Base-by-base conservation (phyloP, 92 coral and sea anemone genomes). In the Plumapathes pennacea region DNA sequence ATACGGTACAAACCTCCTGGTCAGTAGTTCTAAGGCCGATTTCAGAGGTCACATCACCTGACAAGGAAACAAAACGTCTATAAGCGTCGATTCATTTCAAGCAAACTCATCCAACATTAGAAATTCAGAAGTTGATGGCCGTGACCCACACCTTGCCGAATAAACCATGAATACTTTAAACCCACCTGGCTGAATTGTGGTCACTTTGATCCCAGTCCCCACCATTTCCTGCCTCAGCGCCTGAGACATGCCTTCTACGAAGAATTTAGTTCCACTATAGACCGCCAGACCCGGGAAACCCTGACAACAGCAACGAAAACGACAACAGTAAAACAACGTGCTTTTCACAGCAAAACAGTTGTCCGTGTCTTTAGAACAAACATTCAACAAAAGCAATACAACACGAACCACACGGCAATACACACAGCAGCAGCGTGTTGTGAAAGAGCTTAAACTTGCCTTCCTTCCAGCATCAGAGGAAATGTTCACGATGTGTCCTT, bases 101-200 rank as follows among this genome's bases (percentile, higher is more conserved):
- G n/a, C n/a, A n/a, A n/a, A n/a, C n/a, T n/a, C n/a, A n/a, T n/a
- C n/a, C n/a, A n/a, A n/a, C n/a, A n/a, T n/a, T n/a, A n/a, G n/a
- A n/a, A n/a, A n/a, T n/a, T n/a, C n/a, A n/a, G n/a, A n/a, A n/a
- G n/a, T n/a, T n/a, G n/a, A n/a, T n/a, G n/a, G n/a, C n/a, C n/a
- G n/a, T n/a, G n/a, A n/a, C n/a, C n/a, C n/a, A n/a, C n/a, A n/a
- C n/a, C n/a, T n/a, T n/a, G n/a, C n/a, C n/a, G n/a, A n/a, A n/a
- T n/a, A n/a, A n/a, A n/a, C n/a, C n/a, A n/a, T n/a, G n/a, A n/a
- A n/a, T n/a, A n/a, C n/a, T n/a, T n/a, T n/a, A n/a, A n/a, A n/a
- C 48, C 25, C 46, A 88, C 96, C 96, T 77, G 96, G 96, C 70
- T 88, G 96, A 42, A 88, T 78, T 25, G 96, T 66, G 1, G 96